Conservation (phyloP, 2,113 vertebrate genomes). For the Entomyzon cyanotis region DNA sequence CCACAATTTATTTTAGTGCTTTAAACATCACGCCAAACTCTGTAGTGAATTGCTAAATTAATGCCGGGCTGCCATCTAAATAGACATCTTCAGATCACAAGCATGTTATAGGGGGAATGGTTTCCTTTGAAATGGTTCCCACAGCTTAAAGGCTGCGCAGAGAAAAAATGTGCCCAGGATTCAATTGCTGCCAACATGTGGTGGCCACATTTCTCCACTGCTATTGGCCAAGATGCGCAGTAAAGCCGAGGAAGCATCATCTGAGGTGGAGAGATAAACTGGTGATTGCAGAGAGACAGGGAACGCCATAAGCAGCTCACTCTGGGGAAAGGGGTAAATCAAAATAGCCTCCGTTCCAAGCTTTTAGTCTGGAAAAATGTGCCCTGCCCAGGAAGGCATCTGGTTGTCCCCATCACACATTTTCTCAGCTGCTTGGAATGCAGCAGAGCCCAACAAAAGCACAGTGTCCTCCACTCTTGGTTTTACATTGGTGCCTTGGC, state of each 20-base stretch:
- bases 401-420: background rate
- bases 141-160: constrained; percentile 76
- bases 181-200: constrained; percentile 83
- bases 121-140: constrained; percentile 86
- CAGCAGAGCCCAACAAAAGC: background rate
- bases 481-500: background rate
- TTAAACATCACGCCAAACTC: constrained; percentile 77
- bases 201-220: constrained; percentile 80
- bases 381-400: background rate
- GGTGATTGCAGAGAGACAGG: background rate
- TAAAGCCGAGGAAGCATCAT: constrained; percentile 41
- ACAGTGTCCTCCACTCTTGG: background rate
- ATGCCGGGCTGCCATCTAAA: constrained; percentile 79
- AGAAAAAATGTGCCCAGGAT: constrained; percentile 79
- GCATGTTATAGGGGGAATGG: constrained; percentile 79
- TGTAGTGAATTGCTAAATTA: constrained; percentile 78
- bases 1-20: constrained; percentile 78
- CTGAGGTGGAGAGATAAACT: constrained; percentile 48
- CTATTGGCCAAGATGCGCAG: constrained; percentile 33
- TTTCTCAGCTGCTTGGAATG: background rate
- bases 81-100: constrained; percentile 81
- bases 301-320: background rate
- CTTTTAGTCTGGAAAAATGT: background rate
- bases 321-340: background rate
- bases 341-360: background rate